phyloP scores from a whole-genome alignment of 2,797 vertebrate species.

The Glyptemys insculpta region DNA sequence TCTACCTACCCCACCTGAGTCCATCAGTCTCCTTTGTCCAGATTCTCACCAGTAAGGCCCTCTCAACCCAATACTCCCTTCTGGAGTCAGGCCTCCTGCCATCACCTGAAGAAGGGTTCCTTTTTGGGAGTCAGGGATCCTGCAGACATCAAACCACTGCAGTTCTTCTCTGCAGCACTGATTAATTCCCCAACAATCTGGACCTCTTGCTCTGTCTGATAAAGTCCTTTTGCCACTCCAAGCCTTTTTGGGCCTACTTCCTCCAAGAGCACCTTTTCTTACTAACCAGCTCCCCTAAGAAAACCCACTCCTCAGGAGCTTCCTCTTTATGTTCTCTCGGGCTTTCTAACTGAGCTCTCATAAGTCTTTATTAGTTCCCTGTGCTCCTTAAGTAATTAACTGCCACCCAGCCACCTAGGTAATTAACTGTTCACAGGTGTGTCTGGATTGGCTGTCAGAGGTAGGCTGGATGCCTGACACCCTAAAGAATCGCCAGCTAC shows the following conservation, averaged over 20 bases:
- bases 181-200: background rate
- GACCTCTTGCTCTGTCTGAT: background rate
- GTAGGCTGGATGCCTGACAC: background rate
- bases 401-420: background rate
- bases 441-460: background rate
- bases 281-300: background rate
- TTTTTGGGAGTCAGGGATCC: background rate
- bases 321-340: background rate
- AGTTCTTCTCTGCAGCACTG: background rate
- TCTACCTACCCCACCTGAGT: background rate
- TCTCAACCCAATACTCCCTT: background rate
- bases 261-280: background rate
- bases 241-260: background rate
- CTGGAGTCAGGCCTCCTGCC: background rate
- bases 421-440: background rate
- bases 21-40: background rate
- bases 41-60: background rate
- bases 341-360: background rate
- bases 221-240: background rate
- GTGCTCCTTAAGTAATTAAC: background rate
- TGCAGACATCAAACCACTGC: background rate
- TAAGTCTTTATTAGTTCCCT: background rate
- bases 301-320: background rate
- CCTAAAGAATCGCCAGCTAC: background rate
- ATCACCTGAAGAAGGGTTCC: background rate